phyloP scores from a whole-genome alignment of 1,140 invertebrate genomes.

The Asbolus verrucosus region DNA sequence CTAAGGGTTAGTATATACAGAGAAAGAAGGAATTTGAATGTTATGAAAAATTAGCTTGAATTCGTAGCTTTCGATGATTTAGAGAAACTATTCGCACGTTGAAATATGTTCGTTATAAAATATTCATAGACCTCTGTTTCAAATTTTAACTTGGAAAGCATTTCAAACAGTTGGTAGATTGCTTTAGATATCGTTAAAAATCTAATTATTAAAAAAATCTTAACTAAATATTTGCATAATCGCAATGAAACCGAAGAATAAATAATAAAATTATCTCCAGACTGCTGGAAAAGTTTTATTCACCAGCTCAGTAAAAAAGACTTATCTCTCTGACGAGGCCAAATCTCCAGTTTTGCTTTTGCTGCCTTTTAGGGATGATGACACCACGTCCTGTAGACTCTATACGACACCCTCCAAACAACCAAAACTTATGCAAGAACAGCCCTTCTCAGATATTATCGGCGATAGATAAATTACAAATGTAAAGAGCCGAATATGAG shows the following conservation, averaged over 20 bases:
- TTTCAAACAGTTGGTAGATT: no score
- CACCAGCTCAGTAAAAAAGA: conserved; percentile 29
- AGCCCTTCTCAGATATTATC: conserved; percentile 20
- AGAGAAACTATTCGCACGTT: no score
- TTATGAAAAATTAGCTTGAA: not conserved
- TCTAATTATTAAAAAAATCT: no score
- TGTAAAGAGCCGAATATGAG: conserved; percentile 35
- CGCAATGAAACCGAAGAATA: not conserved
- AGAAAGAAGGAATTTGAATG: not conserved
- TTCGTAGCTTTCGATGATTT: not conserved
- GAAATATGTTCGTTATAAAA: no score
- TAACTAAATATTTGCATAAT: no score
- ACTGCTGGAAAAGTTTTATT: conserved; percentile 17
- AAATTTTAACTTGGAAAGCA: no score
- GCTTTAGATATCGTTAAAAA: no score
- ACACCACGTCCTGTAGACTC: conserved; percentile 21
- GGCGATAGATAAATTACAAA: conserved; percentile 34
- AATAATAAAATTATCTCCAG: conserved; percentile 24
- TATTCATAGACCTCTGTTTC: no score
- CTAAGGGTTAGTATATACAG: not conserved
- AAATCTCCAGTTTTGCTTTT: conserved; percentile 31
- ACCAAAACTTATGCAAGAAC: conserved; percentile 28
- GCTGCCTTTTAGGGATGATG: conserved; percentile 25
- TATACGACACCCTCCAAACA: conserved; percentile 22
- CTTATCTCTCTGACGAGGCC: conserved; percentile 26